Base-by-base conservation (phyloP, 1,140 invertebrate species). In the Eufriesea mexicana region DNA sequence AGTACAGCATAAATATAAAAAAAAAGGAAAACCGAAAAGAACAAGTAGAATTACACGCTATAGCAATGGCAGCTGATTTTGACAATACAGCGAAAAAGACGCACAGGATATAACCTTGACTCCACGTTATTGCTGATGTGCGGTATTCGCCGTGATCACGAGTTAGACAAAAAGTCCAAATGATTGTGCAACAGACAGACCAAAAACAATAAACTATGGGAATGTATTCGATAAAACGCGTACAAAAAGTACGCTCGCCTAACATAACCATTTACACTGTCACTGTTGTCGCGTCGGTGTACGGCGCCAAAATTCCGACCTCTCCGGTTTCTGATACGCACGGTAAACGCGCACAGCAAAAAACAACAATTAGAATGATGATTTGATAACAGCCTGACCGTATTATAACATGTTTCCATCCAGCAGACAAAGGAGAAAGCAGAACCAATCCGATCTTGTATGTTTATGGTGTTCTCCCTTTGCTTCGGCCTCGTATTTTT, bases 51-150 rank as follows among this genome's bases (percentile, higher is more conserved):
- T 51, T 23, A 57, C 55, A 76, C 45, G 72, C 55, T 67, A 87
- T 84, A 90, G 87, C 73, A 93, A 93, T 93, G 93, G 93, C 93
- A 94, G 93, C 93, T 94, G 93, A 94, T 94, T 94, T 94, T 94
- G 93, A 94, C 93, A 94, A 93, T 92, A 90, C 89, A 77, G 82
- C 47, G 82, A 64, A n/a, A 83, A 81, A 73, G 81, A 79, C 82
- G 82, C 75, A 79, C 79, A 84, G 54, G 78, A 83, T 82, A 84
- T 91, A 92, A 92, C 90, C 91, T 93, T 92, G 91, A 91, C 87
- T 87, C 42, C 62, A 35, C 14, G 55, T 79, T 51, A 72, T 18
- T 64, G 45, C 14, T 51, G 62, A 75, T 68, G 55, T 28, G 55
- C 23, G 16, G 16, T 54, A 35, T 75, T 25, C 62, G 49, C 45